Base-by-base conservation (phyloP, 1,140 invertebrate genomes). In the Sarcophaga bullata region DNA sequence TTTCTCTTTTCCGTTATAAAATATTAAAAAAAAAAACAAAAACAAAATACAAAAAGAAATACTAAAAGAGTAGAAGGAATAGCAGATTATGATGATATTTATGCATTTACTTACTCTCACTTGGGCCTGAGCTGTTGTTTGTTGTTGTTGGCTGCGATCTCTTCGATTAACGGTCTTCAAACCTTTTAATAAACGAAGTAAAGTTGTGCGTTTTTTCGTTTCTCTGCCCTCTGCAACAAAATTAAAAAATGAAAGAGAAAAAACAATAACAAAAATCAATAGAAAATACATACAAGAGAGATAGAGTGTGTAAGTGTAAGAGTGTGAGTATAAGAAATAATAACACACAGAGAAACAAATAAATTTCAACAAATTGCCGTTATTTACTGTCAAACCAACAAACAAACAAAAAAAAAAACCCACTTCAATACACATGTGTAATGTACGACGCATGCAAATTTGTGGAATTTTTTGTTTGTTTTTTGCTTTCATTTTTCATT, bases 121-220 rank as follows among this genome's bases (percentile, higher is more conserved):
- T 85, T 90, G 89, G 68, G 88, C 82, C 17, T 78, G 75, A 11
- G 75, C 75, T 78, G 85, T 86, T 85, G 89, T 86, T 76, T 88
- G 87, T 86, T 90, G 87, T 86, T 89, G 84, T 80, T 85, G 84
- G 86, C 86, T 90, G 83, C 89, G 87, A 89, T 90, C 89, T 85
- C 89, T 85, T 84, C 89, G 89, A 90, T 90, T 90, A 84, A 90
- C 89, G 85, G 89, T 90, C 85, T 90, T 90, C 82, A 90, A 87
- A 84, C 89, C 89, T 85, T 90, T 90, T 84, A 90, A 84, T 82
- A 90, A 84, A 75, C 89, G 86, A 81, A 89, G 89, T 86, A 90
- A 82, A 75, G 89, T 90, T 84, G 89, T 90, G 83, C 89, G 87
- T 83, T 90, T 90, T 84, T 90, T 90, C 81, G 89, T 90, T 84